These are phyloP conservation scores for Rhamphomyia laevipes DNA, from an alignment of 2,888 invertebrate species.

Conservation along the genomic window DNA sequence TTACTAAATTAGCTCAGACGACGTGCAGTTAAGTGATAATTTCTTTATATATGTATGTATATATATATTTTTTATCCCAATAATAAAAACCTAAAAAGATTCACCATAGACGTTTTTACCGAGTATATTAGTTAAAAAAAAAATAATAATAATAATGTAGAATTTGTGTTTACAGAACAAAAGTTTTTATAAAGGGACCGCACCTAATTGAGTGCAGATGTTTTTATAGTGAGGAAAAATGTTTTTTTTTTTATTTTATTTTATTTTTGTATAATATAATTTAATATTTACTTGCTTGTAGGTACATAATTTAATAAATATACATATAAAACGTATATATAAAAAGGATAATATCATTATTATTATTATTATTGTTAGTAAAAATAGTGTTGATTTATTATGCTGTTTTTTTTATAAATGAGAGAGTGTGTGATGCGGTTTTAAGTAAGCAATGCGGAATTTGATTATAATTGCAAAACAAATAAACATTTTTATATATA, in stretches of 20 bases:
- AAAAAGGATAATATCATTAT: too few species aligned
- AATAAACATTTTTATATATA: too few species aligned
- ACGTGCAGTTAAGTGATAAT: constrained; percentile 1
- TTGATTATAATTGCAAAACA: too few species aligned
- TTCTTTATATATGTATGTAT: neutral
- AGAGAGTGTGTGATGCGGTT: too few species aligned
- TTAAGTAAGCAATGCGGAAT: too few species aligned
- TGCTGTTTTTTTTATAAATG: too few species aligned
- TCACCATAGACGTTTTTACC: neutral
- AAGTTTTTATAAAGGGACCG: neutral
- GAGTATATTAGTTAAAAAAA: neutral
- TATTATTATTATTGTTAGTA: too few species aligned
- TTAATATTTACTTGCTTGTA: too few species aligned
- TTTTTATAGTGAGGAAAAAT: neutral
- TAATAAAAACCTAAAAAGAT: neutral
- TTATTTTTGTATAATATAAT: too few species aligned
- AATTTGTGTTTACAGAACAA: neutral
- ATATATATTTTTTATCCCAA: neutral
- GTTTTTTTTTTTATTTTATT: neutral
- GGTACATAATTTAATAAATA: too few species aligned
- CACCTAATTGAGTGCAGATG: constrained; percentile 2
- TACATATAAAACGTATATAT: too few species aligned
- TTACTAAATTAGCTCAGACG: constrained; percentile 1
- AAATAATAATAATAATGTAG: neutral
- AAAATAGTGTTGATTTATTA: too few species aligned